Evolutionary conservation across 2,888 invertebrate genomes (phyloP).

Genomic region (Andrena bicolor): DNA sequence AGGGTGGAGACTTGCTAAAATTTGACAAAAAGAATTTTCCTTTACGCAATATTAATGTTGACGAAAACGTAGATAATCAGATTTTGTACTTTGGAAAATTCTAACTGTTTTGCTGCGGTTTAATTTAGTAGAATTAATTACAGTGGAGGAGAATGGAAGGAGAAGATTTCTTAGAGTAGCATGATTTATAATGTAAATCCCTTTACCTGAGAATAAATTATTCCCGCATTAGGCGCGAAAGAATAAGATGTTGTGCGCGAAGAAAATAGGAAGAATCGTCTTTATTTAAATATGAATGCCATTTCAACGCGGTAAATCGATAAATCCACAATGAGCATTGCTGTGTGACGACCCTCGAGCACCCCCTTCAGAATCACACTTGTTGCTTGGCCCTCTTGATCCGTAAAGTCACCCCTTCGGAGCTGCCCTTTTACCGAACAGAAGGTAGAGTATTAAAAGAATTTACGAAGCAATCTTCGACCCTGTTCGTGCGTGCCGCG

Average conservation of each 20-base stretch:
- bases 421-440: slow-evolving; percentile 64
- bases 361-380: slow-evolving; percentile 81
- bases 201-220: neutral
- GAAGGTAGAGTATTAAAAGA: slow-evolving; percentile 73
- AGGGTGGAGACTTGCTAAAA: no score
- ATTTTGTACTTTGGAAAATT: no score
- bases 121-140: no score
- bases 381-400: slow-evolving; percentile 80
- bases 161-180: no score
- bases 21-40: no score
- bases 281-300: slow-evolving; percentile 55
- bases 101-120: no score
- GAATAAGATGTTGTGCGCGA: neutral
- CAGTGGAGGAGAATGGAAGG: no score
- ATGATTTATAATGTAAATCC: neutral
- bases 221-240: neutral
- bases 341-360: slow-evolving; percentile 61
- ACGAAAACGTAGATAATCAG: no score
- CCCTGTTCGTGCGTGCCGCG: slow-evolving; percentile 56
- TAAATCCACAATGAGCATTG: slow-evolving; percentile 68
- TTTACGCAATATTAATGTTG: no score
- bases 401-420: slow-evolving; percentile 67
- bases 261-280: neutral
- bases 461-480: slow-evolving; percentile 77
- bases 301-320: slow-evolving; percentile 61